Percentiles rank a stretch among this genome's conserved stretches.
Evolutionary conservation across 2,113 vertebrate species (phyloP).

Genomic region (Megaptera novaeangliae): DNA sequence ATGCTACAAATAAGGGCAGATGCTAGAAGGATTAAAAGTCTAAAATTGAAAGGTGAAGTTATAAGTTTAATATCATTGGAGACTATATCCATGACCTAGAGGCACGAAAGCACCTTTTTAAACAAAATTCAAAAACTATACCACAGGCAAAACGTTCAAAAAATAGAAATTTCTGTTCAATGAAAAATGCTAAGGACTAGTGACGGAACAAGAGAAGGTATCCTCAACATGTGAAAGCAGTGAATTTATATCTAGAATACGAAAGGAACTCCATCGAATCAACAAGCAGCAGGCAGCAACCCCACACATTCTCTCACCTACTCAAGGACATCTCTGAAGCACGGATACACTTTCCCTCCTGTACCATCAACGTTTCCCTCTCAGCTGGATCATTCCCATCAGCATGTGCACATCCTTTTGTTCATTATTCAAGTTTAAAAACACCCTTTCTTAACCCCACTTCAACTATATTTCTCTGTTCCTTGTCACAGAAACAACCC

Average conservation of each 20-base stretch:
- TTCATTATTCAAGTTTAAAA: background rate
- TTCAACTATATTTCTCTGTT: background rate
- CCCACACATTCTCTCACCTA: accelerated
- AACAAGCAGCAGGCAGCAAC: background rate
- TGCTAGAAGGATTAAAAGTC: background rate
- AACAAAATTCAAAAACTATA: background rate
- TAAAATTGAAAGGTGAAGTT: background rate
- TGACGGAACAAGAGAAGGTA: background rate
- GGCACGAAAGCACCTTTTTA: background rate
- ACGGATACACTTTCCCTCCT: accelerated
- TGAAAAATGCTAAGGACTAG: background rate
- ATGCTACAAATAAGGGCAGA: background rate
- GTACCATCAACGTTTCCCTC: background rate
- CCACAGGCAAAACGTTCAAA: background rate
- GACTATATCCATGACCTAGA: background rate
- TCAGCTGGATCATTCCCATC: too few relatives aligned
- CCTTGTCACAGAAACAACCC: background rate
- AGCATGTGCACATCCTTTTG: background rate
- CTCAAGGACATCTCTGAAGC: background rate
- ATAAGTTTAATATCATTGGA: background rate
- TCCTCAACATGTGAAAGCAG: background rate
- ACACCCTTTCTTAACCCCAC: background rate
- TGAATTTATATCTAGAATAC: background rate
- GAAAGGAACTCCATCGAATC: background rate
- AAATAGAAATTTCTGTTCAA: background rate